Conservation (phyloP, 2,888 invertebrate genomes). For the Agrilus cyanescens region DNA sequence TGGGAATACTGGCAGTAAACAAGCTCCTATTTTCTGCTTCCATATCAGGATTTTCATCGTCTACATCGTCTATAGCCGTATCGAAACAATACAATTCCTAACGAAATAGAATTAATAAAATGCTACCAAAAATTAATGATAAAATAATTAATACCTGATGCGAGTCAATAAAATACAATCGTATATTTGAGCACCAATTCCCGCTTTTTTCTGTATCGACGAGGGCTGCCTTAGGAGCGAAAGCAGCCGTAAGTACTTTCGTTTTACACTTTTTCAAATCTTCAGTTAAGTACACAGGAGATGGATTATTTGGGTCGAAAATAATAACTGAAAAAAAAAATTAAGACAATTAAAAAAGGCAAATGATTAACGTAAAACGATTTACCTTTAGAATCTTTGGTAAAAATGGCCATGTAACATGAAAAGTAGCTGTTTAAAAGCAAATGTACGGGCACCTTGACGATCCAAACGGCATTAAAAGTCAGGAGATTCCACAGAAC, state of each 20-base stretch:
- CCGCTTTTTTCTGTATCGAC: conserved; percentile 28
- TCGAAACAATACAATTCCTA: conserved; percentile 29
- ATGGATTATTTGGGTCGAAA: conserved; percentile 46
- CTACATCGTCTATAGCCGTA: conserved; percentile 17
- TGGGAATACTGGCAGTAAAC: conserved; percentile 22
- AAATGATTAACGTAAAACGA: conserved; percentile 11
- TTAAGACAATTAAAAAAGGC: neutral
- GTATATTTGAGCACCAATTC: conserved; percentile 49
- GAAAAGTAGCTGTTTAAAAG: conserved; percentile 50
- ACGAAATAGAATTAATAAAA: conserved; percentile 10
- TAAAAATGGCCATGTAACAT: conserved; percentile 56
- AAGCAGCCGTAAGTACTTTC: conserved; percentile 39
- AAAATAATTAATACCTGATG: conserved; percentile 37
- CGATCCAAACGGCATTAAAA: conserved; percentile 57
- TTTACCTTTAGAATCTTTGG: conserved; percentile 51
- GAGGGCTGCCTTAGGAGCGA: conserved; percentile 43
- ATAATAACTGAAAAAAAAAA: conserved; percentile 44
- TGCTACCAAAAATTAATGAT: conserved; percentile 4
- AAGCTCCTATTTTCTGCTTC: conserved; percentile 18
- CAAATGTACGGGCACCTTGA: conserved; percentile 38
- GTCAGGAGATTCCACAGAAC: conserved; percentile 64
- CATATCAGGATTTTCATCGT: conserved; percentile 10
- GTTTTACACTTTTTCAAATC: conserved; percentile 36
- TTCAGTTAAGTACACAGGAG: conserved; percentile 40
- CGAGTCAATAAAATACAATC: conserved; percentile 48